These are phyloP conservation scores for Ophiodon elongatus DNA, from an alignment of 2,113 vertebrate genomes.

Conservation along the genomic window DNA sequence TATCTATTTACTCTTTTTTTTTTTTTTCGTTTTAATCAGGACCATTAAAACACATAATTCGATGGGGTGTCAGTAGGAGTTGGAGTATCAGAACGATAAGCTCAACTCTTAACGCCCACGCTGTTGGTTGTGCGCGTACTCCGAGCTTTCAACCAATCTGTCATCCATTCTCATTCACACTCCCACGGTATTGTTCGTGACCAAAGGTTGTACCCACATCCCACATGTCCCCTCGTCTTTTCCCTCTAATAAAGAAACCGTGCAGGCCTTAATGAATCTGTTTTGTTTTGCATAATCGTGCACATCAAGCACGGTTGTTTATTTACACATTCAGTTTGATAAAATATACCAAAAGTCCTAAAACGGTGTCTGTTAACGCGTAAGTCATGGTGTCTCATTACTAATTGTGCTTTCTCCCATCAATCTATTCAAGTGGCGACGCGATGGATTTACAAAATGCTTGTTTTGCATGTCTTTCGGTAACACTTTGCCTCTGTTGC, in stretches of 20 bases:
- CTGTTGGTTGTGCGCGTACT: conserved; percentile 8
- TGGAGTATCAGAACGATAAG: conserved; percentile 26
- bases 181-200: conserved; percentile 49
- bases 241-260: background rate
- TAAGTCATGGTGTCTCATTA: background rate
- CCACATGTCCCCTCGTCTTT: background rate
- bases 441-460: background rate
- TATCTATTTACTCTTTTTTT: background rate
- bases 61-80: conserved; percentile 4
- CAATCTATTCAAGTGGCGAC: background rate
- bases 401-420: background rate
- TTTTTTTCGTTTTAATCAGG: conserved; percentile 16
- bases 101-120: conserved; percentile 37
- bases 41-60: conserved; percentile 29
- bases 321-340: too few species aligned
- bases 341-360: background rate
- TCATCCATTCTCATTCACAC: conserved; percentile 42
- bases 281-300: background rate
- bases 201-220: conserved; percentile 24
- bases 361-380: background rate
- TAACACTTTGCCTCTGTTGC: background rate
- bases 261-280: conserved; percentile 10
- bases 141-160: conserved; percentile 55
- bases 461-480: background rate
- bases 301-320: background rate